A percentile compares a stretch with the other conserved stretches of the same genome.
Evolutionary conservation across 2,113 vertebrate species (phyloP).

Genomic region (Nycticorax nycticorax): DNA sequence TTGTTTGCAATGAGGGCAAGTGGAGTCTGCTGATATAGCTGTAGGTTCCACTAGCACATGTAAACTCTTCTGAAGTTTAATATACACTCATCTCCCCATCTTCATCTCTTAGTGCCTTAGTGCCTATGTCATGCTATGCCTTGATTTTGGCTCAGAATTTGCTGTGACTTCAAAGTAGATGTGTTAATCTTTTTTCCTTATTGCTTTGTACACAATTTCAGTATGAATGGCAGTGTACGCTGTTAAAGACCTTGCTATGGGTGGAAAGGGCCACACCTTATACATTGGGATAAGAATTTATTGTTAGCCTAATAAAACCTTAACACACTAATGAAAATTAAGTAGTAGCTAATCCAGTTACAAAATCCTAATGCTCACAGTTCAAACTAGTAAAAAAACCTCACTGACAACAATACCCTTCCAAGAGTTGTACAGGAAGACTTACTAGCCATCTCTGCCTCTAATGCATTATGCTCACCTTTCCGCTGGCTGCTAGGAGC

Average conservation of each 20-base stretch:
- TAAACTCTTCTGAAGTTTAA: neutral
- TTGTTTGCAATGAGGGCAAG: neutral
- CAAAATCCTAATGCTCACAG: neutral
- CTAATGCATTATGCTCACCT: rapidly evolving
- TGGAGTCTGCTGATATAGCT: neutral
- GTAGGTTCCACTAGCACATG: neutral
- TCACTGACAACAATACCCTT: neutral
- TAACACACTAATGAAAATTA: neutral
- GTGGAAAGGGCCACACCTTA: neutral
- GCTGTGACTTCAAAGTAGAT: neutral
- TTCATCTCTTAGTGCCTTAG: neutral
- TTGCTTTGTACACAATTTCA: neutral
- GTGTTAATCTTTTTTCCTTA: neutral
- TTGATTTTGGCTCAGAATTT: neutral
- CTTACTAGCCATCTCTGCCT: neutral
- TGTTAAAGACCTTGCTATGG: neutral
- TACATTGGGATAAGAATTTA: neutral
- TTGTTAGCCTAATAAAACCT: neutral
- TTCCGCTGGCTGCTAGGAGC: neutral
- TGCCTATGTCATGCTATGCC: neutral
- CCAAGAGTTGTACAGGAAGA: neutral
- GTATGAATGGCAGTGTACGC: neutral
- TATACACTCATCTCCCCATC: neutral
- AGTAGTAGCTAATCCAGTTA: neutral
- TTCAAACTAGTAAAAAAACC: neutral